Evolutionary conservation across 1,140 invertebrate species (phyloP).

Genomic region (Halotydeus destructor): DNA sequence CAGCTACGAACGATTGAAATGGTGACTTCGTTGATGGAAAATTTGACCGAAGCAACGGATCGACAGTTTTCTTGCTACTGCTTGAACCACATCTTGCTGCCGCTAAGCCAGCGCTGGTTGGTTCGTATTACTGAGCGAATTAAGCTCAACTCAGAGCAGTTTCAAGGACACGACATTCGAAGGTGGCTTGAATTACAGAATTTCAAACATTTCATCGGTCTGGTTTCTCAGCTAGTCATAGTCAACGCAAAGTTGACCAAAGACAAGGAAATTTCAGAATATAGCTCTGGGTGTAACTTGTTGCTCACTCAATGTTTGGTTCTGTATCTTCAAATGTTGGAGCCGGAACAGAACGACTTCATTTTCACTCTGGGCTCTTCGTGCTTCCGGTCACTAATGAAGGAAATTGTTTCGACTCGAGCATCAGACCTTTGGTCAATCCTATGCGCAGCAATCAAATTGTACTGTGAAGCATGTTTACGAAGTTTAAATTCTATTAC

Average conservation of each 20-base stretch:
- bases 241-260: slow-evolving; percentile 45
- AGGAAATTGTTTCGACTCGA: too few relatives aligned
- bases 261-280: slow-evolving; percentile 16
- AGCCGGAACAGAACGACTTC: background rate
- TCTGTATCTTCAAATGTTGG: background rate
- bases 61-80: slow-evolving; percentile 66
- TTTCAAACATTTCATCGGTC: slow-evolving; percentile 78
- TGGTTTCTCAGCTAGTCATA: slow-evolving; percentile 71
- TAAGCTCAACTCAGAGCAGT: slow-evolving; percentile 25
- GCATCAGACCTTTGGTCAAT: slow-evolving; percentile 2
- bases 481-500: background rate
- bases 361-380: background rate
- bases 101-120: slow-evolving; percentile 72
- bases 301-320: slow-evolving; percentile 5
- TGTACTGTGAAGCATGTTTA: slow-evolving; percentile 6
- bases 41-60: slow-evolving; percentile 43
- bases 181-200: slow-evolving; percentile 53
- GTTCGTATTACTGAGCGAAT: slow-evolving; percentile 33
- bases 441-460: background rate
- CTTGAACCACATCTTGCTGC: slow-evolving; percentile 66
- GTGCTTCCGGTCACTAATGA: too few relatives aligned
- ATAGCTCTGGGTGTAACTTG: background rate
- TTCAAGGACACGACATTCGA: slow-evolving; percentile 27
- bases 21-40: slow-evolving; percentile 55
- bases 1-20: slow-evolving; percentile 67